Conservation (phyloP, 1,140 invertebrate genomes). For the Leptestheria dahalacensis region DNA sequence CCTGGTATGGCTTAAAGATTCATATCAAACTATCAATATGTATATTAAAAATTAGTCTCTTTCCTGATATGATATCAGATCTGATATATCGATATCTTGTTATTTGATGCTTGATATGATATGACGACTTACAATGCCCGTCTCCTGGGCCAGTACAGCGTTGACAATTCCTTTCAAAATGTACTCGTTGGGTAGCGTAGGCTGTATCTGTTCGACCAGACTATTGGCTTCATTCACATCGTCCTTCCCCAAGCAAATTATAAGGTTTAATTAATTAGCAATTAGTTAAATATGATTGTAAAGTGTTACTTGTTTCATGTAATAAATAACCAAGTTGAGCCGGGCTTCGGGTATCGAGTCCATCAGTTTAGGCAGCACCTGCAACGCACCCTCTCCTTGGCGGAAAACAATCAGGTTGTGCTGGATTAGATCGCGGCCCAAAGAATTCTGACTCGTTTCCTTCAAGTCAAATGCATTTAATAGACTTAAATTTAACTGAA, state of each 20-base stretch:
- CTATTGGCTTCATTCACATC: constrained; percentile 79
- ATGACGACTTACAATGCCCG: constrained; percentile 66
- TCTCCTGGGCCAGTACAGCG: constrained; percentile 81
- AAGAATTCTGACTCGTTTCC: neutral
- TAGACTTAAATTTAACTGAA: too few relatives aligned
- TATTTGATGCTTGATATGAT: too few relatives aligned
- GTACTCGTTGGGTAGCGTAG: constrained; percentile 86
- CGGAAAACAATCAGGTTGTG: constrained; percentile 95
- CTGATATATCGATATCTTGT: too few relatives aligned
- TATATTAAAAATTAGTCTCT: too few relatives aligned
- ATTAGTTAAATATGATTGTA: neutral
- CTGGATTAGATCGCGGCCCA: constrained; percentile 58
- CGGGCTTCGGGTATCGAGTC: constrained; percentile 93
- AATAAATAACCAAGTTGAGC: constrained; percentile 88
- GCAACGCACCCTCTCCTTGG: constrained; percentile 80
- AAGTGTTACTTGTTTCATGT: constrained; percentile 62
- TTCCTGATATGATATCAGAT: too few relatives aligned
- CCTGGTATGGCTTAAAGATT: too few relatives aligned
- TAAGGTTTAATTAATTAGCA: neutral
- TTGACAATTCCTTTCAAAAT: constrained; percentile 94
- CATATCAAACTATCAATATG: too few relatives aligned
- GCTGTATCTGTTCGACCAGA: constrained; percentile 81
- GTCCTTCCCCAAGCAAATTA: constrained; percentile 32
- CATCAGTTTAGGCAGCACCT: constrained; percentile 76
- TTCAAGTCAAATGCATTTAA: neutral